Percentiles rank a stretch among this genome's conserved stretches.
Conservation (phyloP, 2,113 vertebrate genomes). For the Festucalex cinctus region DNA sequence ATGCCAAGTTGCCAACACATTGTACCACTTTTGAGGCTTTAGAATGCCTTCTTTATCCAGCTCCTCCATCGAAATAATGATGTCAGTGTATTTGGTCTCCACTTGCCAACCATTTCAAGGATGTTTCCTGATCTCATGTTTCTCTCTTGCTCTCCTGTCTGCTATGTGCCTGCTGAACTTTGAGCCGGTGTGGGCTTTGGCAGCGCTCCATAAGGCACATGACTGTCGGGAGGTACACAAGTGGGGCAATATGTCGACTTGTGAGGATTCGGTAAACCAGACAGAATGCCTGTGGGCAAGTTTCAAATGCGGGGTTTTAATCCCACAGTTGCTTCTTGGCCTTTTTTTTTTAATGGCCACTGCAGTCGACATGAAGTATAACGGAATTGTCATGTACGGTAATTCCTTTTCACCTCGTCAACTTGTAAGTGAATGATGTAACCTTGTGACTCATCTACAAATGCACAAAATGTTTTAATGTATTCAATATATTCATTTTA, state of each 20-base stretch:
- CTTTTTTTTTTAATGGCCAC: neutral
- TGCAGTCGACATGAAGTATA: neutral
- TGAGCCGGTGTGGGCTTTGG: slow-evolving; percentile 35
- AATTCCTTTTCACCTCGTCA: neutral
- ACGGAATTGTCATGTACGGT: neutral
- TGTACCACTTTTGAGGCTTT: slow-evolving; percentile 24
- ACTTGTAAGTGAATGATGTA: too few species aligned
- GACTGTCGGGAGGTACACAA: slow-evolving; percentile 46
- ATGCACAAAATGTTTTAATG: too few species aligned
- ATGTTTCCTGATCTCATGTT: slow-evolving; percentile 13
- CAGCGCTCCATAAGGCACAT: slow-evolving; percentile 42
- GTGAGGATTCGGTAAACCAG: slow-evolving; percentile 19
- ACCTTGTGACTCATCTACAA: too few species aligned
- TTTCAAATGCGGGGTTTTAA: neutral
- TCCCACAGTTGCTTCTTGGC: neutral
- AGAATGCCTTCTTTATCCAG: slow-evolving; percentile 17
- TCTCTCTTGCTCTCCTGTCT: neutral
- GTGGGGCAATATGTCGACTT: slow-evolving; percentile 27
- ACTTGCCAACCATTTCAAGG: slow-evolving; percentile 8
- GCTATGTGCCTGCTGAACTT: slow-evolving; percentile 35
- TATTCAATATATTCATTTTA: too few species aligned
- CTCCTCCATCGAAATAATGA: slow-evolving; percentile 17
- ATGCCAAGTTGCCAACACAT: slow-evolving; percentile 5
- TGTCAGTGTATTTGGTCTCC: slow-evolving; percentile 15
- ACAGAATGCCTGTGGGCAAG: neutral